Evolutionary conservation across 1,140 invertebrate genomes (phyloP).

Genomic region (Protaetia brevitarsis): DNA sequence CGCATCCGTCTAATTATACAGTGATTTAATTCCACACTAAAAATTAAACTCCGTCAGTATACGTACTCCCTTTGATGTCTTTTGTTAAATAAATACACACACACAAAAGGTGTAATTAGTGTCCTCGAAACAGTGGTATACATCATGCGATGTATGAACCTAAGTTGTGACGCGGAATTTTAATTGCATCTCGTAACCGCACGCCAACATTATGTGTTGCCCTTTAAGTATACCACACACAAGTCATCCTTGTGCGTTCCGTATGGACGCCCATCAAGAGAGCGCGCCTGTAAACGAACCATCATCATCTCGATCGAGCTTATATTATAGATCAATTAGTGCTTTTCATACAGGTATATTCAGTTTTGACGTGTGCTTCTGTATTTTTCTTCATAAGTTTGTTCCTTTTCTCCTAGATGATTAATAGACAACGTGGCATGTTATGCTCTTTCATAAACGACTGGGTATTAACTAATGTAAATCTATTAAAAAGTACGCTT

Average conservation of each 20-base stretch:
- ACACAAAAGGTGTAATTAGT: neutral
- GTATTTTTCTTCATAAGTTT: conserved; percentile 8
- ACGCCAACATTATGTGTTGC: neutral
- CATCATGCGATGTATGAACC: conserved; percentile 4
- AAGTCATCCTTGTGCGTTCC: neutral
- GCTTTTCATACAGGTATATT: conserved; percentile 10
- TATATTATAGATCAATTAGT: conserved; percentile 16
- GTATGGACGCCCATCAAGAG: neutral
- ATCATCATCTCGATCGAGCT: conserved; percentile 1
- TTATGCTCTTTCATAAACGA: too few relatives aligned
- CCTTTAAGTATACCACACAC: conserved; percentile 10
- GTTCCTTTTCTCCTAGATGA: neutral
- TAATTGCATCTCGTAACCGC: conserved; percentile 6
- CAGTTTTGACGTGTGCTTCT: neutral
- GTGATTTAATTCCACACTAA: conserved; percentile 9
- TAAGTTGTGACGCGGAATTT: conserved; percentile 15
- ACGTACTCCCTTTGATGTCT: conserved; percentile 7
- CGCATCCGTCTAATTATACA: conserved; percentile 3
- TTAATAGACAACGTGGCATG: too few relatives aligned
- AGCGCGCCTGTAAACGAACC: too few relatives aligned
- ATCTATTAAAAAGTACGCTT: too few relatives aligned
- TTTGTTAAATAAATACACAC: neutral
- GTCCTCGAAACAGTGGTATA: neutral
- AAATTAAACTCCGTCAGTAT: conserved; percentile 6
- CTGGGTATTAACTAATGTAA: too few relatives aligned